These are phyloP conservation scores for Syngnathus rostellatus DNA, from an alignment of 2,797 vertebrate species.

Conservation along the genomic window DNA sequence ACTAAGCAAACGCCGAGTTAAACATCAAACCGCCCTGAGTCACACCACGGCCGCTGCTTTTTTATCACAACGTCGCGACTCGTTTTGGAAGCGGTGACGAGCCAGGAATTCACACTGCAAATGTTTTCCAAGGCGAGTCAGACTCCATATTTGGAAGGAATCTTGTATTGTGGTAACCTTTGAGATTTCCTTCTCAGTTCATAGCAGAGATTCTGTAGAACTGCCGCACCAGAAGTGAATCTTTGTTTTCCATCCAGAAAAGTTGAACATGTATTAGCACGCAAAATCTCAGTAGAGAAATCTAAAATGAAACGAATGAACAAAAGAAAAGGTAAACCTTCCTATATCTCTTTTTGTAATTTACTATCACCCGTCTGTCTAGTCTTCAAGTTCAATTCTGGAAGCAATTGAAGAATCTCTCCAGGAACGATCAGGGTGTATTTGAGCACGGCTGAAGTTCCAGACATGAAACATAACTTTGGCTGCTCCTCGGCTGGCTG, in stretches of 20 bases:
- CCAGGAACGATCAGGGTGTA: not conserved
- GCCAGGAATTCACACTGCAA: not conserved
- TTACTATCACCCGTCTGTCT: too few relatives aligned
- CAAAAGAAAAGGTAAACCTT: too few relatives aligned
- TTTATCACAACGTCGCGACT: not conserved
- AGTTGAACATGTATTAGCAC: not conserved
- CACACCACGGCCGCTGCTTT: not conserved
- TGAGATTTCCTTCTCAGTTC: not conserved
- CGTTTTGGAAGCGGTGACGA: not conserved
- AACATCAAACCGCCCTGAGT: constrained; percentile 49
- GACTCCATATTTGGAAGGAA: not conserved
- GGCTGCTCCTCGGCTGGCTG: not conserved
- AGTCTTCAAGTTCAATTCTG: too few relatives aligned
- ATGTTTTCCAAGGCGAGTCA: not conserved
- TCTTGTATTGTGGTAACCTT: not conserved
- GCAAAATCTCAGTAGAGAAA: not conserved
- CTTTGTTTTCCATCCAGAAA: not conserved
- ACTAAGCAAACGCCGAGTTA: constrained; percentile 56
- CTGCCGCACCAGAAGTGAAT: not conserved
- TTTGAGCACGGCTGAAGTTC: not conserved
- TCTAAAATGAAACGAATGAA: not conserved
- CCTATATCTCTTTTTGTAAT: too few relatives aligned
- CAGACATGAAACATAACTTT: not conserved
- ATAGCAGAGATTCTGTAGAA: not conserved
- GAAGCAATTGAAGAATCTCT: too few relatives aligned